Evolutionary conservation across 2,113 vertebrate species (phyloP), one percentile per base, ranked within the genome.

Genomic region (Spizaetus ornatus): DNA sequence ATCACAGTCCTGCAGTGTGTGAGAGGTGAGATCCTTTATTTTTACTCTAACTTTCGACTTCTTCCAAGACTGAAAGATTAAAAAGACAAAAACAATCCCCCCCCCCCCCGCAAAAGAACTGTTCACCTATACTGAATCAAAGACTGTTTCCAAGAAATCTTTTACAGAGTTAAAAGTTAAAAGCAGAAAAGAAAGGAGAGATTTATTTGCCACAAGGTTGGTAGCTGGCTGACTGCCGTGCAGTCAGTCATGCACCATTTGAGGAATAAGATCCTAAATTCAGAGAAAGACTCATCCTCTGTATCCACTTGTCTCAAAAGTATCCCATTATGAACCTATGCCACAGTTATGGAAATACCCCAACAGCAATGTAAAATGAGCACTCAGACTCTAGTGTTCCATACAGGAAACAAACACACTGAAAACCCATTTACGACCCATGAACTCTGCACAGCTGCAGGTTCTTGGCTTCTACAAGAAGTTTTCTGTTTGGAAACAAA

Each of bases 101-200:
- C 4, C 6, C 3, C 7, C 4, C 15, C 16, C 1, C 6, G 3
- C 12, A 21, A 42, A 59, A 72, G 10, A 74, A n/a, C 12, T 32
- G 6, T 43, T 93, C 74, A 42, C 18, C 40, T 27, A 3, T 8
- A 56, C 18, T 11, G 9, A 61, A 76, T 22, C 11, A 63, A 59
- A 88, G 32, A 53, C 10, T 48, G 13, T 42, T 92, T 86, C 42
- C 34, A 78, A 79, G 11, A 76, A 56, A 77, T 20, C 18, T 61
- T 84, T 56, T 72, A 45, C 19, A 14, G 65, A 69, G 26, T 26
- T 74, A 70, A 91, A 87, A 63, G 27, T 36, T 50, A 61, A 52
- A 86, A 86, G 43, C n/a, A 55, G 4, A 84, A 92, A 77, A 88
- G 7, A 92, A 77, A 88, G 7, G 9, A 55, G 27, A 76, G 9